Conservation (phyloP, 2,888 invertebrate genomes). For the Odontocerum albicorne region DNA sequence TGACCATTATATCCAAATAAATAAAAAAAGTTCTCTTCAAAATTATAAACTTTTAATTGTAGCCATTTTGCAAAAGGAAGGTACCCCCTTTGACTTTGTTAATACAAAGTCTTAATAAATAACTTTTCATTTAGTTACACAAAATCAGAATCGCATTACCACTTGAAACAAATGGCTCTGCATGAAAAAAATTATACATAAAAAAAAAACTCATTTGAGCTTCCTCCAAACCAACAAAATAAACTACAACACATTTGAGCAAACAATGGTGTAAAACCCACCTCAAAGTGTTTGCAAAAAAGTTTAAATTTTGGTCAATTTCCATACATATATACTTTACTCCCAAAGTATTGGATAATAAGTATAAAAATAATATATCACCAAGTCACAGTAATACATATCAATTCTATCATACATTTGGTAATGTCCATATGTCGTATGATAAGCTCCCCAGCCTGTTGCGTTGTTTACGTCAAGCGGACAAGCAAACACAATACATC, state of each 20-base stretch:
- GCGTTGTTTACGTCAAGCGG: too few species aligned
- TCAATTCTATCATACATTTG: slow-evolving; percentile 4
- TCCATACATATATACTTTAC: neutral
- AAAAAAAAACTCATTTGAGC: neutral
- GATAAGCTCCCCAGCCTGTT: too few species aligned
- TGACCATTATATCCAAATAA: too few species aligned
- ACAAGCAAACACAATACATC: neutral
- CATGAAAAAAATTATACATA: too few species aligned
- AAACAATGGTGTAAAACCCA: neutral
- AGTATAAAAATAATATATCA: slow-evolving; percentile 21
- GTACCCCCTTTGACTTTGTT: neutral
- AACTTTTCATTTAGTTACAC: neutral
- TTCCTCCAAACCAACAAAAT: slow-evolving; percentile 8
- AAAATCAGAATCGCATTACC: neutral
- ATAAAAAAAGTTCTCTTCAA: too few species aligned
- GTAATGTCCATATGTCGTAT: neutral
- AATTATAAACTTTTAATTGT: too few species aligned
- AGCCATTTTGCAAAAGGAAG: too few species aligned
- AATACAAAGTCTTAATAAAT: neutral
- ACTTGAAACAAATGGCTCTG: neutral
- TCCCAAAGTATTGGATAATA: slow-evolving; percentile 6
- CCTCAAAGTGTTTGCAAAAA: neutral
- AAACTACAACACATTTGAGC: neutral
- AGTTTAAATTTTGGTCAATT: neutral
- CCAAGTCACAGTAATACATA: slow-evolving; percentile 21